A percentile compares a stretch with the other conserved stretches of the same genome.
Conservation (phyloP, 2,888 invertebrate species). For the Brachyopa scutellaris region DNA sequence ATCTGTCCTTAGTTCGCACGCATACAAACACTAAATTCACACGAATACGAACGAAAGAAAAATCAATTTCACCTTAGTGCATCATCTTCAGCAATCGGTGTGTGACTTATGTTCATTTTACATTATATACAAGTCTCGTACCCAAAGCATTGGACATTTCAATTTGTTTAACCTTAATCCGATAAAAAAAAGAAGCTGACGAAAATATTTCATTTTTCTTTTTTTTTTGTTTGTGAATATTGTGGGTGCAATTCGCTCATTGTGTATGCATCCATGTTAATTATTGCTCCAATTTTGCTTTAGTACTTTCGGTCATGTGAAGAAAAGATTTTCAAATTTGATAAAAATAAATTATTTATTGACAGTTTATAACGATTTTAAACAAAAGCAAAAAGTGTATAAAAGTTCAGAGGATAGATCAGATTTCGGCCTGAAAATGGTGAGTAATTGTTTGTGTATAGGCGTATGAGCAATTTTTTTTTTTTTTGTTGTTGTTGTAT, state of each 20-base stretch:
- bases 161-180: background rate
- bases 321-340: background rate
- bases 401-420: conserved; percentile 17
- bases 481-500: too few species aligned
- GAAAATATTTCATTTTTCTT: background rate
- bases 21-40: background rate
- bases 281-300: conserved; percentile 9
- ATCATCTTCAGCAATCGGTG: conserved; percentile 47
- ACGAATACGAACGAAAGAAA: conserved; percentile 17
- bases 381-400: background rate
- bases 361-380: background rate
- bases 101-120: conserved; percentile 36
- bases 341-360: background rate
- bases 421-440: conserved; percentile 36
- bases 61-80: conserved; percentile 57
- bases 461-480: conserved; percentile 37
- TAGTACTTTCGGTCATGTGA: background rate
- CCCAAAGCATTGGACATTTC: background rate
- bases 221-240: background rate
- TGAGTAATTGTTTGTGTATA: conserved; percentile 43
- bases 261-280: conserved; percentile 10
- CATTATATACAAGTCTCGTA: background rate
- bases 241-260: background rate
- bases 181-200: background rate
- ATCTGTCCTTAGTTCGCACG: background rate